These are phyloP conservation scores for Bufo bufo DNA, from an alignment of 2,113 vertebrate genomes.

Conservation along the genomic window DNA sequence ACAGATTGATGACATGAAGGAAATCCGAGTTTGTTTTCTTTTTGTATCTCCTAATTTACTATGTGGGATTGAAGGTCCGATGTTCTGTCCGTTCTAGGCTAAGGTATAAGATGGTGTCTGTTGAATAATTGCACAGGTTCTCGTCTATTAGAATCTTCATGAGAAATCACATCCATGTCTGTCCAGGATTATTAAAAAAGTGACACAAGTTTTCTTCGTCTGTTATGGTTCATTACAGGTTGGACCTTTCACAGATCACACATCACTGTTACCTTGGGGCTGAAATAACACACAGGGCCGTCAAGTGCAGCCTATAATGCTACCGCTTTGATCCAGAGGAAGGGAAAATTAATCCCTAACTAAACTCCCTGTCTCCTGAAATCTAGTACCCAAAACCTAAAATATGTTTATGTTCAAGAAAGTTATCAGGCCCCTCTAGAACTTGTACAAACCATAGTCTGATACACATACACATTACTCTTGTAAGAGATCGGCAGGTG, in stretches of 20 bases:
- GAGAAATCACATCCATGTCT: constrained; percentile 35
- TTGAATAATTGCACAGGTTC: constrained; percentile 28
- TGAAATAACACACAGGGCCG: no score
- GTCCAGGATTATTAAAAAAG: constrained; percentile 45
- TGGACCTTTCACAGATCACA: background rate
- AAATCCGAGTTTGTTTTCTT: background rate
- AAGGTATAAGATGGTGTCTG: constrained; percentile 33
- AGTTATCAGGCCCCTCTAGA: no score
- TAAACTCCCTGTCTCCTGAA: no score
- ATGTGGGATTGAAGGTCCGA: constrained; percentile 45
- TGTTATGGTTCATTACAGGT: background rate
- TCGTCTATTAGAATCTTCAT: constrained; percentile 21
- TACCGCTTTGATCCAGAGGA: background rate
- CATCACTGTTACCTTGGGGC: no score
- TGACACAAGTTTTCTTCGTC: background rate
- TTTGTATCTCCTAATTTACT: constrained; percentile 43
- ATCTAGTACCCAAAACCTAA: no score
- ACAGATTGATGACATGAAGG: constrained; percentile 20
- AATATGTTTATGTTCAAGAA: no score
- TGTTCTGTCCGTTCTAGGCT: constrained; percentile 37
- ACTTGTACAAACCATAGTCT: no score
- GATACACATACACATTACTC: no score
- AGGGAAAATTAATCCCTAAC: no score
- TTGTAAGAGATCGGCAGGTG: no score
- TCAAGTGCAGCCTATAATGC: background rate